Conservation (phyloP, 2,888 invertebrate genomes). For the Oscheius sp. region DNA sequence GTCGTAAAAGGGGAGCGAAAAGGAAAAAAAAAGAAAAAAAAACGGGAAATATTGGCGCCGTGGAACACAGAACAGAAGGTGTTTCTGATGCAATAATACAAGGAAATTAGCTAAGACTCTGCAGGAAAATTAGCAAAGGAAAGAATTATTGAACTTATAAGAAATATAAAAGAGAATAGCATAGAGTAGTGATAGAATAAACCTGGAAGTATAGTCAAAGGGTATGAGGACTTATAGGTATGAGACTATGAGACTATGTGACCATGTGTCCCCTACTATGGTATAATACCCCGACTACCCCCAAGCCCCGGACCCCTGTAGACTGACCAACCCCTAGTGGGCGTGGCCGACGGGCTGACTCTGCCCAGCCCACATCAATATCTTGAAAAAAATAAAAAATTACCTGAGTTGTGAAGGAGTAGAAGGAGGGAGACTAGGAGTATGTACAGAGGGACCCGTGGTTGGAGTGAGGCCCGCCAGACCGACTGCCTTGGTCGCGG, state of each 20-base stretch:
- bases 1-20: not conserved
- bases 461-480: constrained; percentile 36
- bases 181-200: no score
- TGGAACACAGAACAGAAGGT: no score
- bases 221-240: not conserved
- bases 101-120: not conserved
- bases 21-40: not conserved
- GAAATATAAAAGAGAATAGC: no score
- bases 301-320: not conserved
- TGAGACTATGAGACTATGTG: not conserved
- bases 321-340: not conserved
- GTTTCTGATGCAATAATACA: not conserved
- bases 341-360: not conserved
- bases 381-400: not conserved
- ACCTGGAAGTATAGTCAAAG: not conserved
- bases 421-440: constrained; percentile 22
- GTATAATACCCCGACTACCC: no score
- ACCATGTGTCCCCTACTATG: no score
- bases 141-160: no score
- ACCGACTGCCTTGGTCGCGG: constrained; percentile 33
- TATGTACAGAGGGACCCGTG: constrained; percentile 38
- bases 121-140: not conserved
- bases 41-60: no score
- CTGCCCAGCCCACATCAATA: not conserved
- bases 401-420: constrained; percentile 34